Evolutionary conservation across 2,797 vertebrate species (phyloP).

Genomic region (Pogoniulus pusillus): DNA sequence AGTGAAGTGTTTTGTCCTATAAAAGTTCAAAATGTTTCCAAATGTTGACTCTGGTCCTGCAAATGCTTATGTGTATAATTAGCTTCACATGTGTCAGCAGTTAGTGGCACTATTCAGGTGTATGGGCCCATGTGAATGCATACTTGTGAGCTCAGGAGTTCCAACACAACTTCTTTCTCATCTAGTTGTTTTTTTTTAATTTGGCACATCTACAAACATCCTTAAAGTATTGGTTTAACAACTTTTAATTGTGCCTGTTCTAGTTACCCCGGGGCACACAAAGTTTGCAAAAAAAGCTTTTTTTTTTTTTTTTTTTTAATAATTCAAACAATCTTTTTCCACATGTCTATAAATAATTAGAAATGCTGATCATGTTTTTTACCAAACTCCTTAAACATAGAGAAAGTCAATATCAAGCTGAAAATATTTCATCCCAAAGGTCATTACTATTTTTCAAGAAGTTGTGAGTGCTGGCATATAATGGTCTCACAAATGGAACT

Average conservation of each 20-base stretch:
- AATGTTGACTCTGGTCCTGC: background rate
- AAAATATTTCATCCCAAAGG: background rate
- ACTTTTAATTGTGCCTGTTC: background rate
- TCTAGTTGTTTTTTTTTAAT: background rate
- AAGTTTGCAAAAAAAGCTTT: background rate
- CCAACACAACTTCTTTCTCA: background rate
- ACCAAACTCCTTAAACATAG: background rate
- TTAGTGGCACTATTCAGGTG: fast-evolving
- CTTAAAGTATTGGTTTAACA: background rate
- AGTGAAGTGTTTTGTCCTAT: background rate
- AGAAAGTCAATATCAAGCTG: background rate
- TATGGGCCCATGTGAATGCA: background rate
- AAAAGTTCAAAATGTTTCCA: background rate
- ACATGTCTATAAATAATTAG: background rate
- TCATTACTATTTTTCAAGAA: background rate
- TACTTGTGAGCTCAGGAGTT: background rate
- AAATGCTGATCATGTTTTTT: background rate
- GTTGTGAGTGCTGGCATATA: background rate
- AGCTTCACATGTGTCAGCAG: background rate
- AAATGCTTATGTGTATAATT: background rate
- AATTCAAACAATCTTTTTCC: background rate
- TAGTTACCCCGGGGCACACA: fast-evolving
- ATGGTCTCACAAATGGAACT: background rate
- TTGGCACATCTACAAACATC: background rate
- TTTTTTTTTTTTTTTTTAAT: background rate